These are phyloP conservation scores for Limnephilus rhombicus DNA, from an alignment of 2,888 invertebrate genomes.

Conservation along the genomic window DNA sequence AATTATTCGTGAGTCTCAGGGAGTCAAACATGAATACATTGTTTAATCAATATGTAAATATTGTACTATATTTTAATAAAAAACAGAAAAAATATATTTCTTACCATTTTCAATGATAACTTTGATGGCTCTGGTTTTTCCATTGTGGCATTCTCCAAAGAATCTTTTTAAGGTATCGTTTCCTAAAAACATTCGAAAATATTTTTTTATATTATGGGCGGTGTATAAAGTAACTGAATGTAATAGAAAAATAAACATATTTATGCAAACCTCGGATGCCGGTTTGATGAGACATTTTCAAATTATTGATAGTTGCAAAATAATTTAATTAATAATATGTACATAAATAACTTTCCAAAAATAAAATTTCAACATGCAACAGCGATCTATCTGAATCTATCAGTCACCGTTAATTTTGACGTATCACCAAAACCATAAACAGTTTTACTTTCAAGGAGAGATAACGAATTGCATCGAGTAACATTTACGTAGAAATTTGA, in stretches of 20 bases:
- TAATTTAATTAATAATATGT: slow-evolving; percentile 39
- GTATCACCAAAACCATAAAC: slow-evolving; percentile 31
- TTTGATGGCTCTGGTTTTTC: slow-evolving; percentile 88
- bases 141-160: slow-evolving; percentile 89
- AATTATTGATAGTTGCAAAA: slow-evolving; percentile 10
- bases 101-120: slow-evolving; percentile 92
- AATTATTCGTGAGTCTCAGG: neutral
- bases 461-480: neutral
- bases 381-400: neutral
- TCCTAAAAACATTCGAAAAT: slow-evolving; percentile 78
- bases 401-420: slow-evolving; percentile 39
- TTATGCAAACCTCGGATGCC: slow-evolving; percentile 86
- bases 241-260: slow-evolving; percentile 54
- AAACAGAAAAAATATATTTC: slow-evolving; percentile 52
- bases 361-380: neutral
- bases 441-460: neutral
- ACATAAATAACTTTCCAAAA: slow-evolving; percentile 40
- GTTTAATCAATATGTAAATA: neutral
- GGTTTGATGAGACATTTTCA: slow-evolving; percentile 92
- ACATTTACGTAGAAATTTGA: neutral
- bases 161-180: slow-evolving; percentile 89
- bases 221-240: slow-evolving; percentile 8
- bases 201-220: slow-evolving; percentile 15
- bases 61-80: neutral
- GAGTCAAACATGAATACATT: neutral